Percentiles rank a stretch among this genome's conserved stretches.
These are phyloP conservation scores for Puntigrus tetrazona DNA, from an alignment of 2,113 vertebrate species.

Conservation along the genomic window DNA sequence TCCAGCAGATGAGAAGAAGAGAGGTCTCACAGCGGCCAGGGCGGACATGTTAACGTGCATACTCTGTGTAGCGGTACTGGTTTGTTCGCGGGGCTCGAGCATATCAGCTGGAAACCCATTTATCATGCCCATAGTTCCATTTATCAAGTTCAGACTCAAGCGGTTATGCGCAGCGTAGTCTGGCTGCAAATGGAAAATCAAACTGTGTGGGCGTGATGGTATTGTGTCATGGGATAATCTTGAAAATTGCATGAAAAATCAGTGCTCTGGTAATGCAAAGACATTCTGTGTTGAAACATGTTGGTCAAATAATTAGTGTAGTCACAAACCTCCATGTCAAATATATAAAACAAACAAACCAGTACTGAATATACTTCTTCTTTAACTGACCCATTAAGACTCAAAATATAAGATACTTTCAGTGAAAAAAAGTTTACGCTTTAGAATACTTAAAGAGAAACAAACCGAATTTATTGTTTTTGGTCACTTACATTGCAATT, in stretches of 20 bases:
- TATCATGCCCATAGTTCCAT: not conserved
- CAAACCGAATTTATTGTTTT: not conserved
- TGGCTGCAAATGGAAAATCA: not conserved
- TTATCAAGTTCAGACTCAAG: not conserved
- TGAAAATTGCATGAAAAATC: not conserved
- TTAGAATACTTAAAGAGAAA: not conserved
- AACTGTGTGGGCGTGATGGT: not conserved
- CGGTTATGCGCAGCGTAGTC: not conserved
- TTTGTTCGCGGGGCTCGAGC: not conserved
- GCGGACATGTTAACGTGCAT: not conserved
- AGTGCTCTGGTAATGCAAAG: not conserved
- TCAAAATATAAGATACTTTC: not conserved
- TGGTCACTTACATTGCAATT: not conserved
- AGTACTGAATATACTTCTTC: not conserved
- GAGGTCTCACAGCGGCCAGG: not conserved
- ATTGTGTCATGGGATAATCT: not conserved
- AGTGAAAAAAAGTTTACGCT: not conserved
- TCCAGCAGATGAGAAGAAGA: conserved; percentile 39
- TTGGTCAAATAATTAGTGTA: not conserved
- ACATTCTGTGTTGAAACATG: not conserved
- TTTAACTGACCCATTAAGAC: not conserved
- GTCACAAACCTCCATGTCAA: not conserved
- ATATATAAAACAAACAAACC: too few species aligned
- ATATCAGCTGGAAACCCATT: not conserved
- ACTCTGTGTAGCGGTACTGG: not conserved